A percentile compares a stretch with the other conserved stretches of the same genome.
phyloP scores from a whole-genome alignment of 2,797 vertebrate genomes.

The Sebastes hopkinsi region DNA sequence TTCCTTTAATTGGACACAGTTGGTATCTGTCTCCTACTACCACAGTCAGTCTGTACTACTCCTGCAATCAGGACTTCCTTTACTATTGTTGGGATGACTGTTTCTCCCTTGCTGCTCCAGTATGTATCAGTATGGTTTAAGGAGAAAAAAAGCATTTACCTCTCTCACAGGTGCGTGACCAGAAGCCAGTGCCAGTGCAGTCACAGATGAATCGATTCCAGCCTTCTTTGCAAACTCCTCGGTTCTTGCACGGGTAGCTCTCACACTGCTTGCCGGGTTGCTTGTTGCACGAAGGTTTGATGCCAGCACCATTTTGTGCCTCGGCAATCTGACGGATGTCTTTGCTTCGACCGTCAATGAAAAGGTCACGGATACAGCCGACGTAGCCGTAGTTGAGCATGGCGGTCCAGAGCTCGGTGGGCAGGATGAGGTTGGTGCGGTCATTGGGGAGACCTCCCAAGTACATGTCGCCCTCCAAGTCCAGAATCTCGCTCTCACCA shows the following conservation, averaged over 20 bases:
- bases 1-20: background rate
- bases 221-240: slow-evolving; percentile 94
- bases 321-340: slow-evolving; percentile 98
- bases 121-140: background rate
- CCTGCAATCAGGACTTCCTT: background rate
- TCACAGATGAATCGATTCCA: slow-evolving; percentile 99
- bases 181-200: slow-evolving; percentile 95
- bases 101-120: background rate
- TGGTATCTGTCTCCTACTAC: background rate
- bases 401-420: slow-evolving; percentile 98
- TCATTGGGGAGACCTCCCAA: slow-evolving; percentile 94
- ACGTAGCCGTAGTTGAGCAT: slow-evolving; percentile 99
- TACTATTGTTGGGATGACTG: background rate
- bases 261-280: slow-evolving; percentile 93
- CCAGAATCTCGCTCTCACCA: slow-evolving; percentile 97
- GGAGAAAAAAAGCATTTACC: slow-evolving; percentile 77
- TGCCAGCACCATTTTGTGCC: slow-evolving; percentile 93
- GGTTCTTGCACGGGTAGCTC: slow-evolving; percentile 96
- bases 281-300: slow-evolving; percentile 95
- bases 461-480: slow-evolving; percentile 98
- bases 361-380: slow-evolving; percentile 96
- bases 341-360: slow-evolving; percentile 97
- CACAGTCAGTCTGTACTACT: background rate
- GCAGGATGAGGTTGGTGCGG: slow-evolving; percentile 93
- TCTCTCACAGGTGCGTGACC: slow-evolving; percentile 96